Percentiles rank a stretch among this genome's conserved stretches.
phyloP scores from a whole-genome alignment of 2,888 invertebrate genomes.

The Eupithecia subfuscata region DNA sequence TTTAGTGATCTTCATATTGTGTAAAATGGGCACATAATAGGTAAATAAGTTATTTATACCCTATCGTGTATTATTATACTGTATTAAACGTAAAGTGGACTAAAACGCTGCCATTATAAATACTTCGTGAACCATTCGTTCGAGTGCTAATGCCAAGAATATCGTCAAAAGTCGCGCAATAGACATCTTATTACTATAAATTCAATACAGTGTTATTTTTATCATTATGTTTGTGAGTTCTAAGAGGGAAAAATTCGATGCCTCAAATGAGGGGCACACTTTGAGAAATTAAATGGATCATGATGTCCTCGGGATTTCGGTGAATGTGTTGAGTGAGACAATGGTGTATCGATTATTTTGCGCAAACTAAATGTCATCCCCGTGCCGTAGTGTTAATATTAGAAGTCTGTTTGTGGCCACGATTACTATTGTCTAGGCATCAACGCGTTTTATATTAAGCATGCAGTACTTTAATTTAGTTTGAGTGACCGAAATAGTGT shows the following conservation, averaged over 20 bases:
- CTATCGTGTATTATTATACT: slow-evolving; percentile 33
- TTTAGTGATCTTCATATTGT: slow-evolving; percentile 68
- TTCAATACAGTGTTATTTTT: slow-evolving; percentile 73
- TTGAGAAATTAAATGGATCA: slow-evolving; percentile 55
- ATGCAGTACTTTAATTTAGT: slow-evolving; percentile 75
- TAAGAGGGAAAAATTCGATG: slow-evolving; percentile 44
- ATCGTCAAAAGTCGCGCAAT: slow-evolving; percentile 77
- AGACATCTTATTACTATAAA: slow-evolving; percentile 70
- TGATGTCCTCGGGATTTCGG: slow-evolving; percentile 70
- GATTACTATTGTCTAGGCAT: slow-evolving; percentile 82
- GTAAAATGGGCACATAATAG: slow-evolving; percentile 84
- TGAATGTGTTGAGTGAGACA: slow-evolving; percentile 82
- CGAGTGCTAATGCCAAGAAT: slow-evolving; percentile 78
- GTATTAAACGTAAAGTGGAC: slow-evolving; percentile 41
- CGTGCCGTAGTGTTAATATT: slow-evolving; percentile 82
- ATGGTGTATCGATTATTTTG: slow-evolving; percentile 84
- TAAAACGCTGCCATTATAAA: slow-evolving; percentile 62
- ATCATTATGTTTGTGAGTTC: slow-evolving; percentile 53
- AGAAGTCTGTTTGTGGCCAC: slow-evolving; percentile 81
- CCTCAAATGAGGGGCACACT: slow-evolving; percentile 45
- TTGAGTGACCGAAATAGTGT: slow-evolving; percentile 79
- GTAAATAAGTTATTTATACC: slow-evolving; percentile 70
- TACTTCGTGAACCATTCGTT: slow-evolving; percentile 66
- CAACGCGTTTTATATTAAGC: slow-evolving; percentile 82
- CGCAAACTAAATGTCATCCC: slow-evolving; percentile 83